phyloP scores from a whole-genome alignment of 2,888 invertebrate genomes.

The Rhopalosiphum nymphaeae region DNA sequence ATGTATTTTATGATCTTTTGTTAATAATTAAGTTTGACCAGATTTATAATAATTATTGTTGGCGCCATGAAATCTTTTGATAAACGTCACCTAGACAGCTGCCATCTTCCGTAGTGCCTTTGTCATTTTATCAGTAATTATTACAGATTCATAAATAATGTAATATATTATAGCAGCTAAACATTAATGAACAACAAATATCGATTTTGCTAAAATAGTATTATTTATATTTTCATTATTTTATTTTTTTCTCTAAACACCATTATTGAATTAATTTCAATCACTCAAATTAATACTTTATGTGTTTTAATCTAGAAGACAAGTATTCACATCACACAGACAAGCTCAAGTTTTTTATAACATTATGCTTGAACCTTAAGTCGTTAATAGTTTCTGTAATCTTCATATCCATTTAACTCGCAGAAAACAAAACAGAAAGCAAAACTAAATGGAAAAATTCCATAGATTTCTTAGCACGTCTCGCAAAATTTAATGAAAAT shows the following conservation, averaged over 20 bases:
- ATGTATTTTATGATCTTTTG: neutral
- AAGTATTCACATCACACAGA: neutral
- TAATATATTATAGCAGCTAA: neutral
- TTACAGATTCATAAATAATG: neutral
- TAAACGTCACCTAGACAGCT: neutral
- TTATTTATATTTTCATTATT: neutral
- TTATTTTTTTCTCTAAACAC: neutral
- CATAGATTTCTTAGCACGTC: neutral
- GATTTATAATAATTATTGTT: neutral
- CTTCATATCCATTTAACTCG: neutral
- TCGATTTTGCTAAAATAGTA: neutral
- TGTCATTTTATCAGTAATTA: neutral
- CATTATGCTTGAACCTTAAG: neutral
- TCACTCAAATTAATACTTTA: neutral
- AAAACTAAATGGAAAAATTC: neutral
- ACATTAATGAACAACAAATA: neutral
- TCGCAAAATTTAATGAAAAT: neutral
- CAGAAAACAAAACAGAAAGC: neutral
- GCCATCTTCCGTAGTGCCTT: neutral
- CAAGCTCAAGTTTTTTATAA: neutral
- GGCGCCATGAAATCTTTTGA: neutral
- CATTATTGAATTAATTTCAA: neutral
- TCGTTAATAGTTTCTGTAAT: neutral
- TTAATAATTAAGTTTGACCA: constrained; percentile 7
- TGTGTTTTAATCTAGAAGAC: neutral